Conservation (phyloP, 2,797 vertebrate species). For the Melanotaenia boesemani region DNA sequence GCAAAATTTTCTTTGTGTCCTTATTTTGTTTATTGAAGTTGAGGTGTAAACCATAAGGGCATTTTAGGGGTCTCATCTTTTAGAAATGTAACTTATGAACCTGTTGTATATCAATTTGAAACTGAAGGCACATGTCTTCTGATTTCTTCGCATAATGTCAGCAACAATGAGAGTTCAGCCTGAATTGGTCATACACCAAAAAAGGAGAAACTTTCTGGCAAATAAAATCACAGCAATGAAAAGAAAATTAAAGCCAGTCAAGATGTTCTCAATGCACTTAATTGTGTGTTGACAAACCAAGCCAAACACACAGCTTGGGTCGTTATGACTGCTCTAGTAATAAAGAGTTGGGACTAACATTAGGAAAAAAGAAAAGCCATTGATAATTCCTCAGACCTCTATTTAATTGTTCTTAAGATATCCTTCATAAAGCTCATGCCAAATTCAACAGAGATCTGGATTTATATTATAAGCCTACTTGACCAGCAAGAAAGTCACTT, state of each 20-base stretch:
- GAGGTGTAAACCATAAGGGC: neutral
- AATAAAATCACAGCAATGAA: neutral
- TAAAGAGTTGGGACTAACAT: neutral
- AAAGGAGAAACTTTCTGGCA: neutral
- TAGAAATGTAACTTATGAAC: neutral
- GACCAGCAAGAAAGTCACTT: too few species aligned
- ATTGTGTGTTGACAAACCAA: neutral
- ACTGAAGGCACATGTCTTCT: neutral
- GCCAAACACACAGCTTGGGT: neutral
- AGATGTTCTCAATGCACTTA: neutral
- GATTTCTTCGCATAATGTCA: neutral
- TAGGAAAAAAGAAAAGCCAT: neutral
- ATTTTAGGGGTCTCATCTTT: neutral
- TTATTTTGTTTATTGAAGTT: conserved; percentile 23
- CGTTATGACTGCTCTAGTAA: too few species aligned
- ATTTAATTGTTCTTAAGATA: neutral
- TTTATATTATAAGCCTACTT: too few species aligned
- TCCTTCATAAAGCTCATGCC: neutral
- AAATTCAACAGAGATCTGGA: neutral
- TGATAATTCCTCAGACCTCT: neutral
- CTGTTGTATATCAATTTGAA: neutral
- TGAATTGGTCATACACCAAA: neutral
- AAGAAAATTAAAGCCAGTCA: neutral
- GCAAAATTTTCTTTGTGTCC: conserved; percentile 10
- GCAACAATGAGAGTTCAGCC: neutral